Evolutionary conservation across 1,140 invertebrate species (phyloP).

Genomic region (Whitmania pigra): DNA sequence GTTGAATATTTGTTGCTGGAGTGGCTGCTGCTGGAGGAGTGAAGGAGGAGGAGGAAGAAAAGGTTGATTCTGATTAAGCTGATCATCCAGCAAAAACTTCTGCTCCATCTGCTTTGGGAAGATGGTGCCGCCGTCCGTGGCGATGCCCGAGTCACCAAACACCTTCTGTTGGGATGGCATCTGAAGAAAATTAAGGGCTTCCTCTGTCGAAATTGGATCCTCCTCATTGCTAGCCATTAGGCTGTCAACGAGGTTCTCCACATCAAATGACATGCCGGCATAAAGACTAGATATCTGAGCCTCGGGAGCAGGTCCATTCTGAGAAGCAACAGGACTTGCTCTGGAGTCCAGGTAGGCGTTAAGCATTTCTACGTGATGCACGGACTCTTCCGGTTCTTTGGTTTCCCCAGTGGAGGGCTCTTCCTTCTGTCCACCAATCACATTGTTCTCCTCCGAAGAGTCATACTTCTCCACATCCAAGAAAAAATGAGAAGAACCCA

Average conservation of each 20-base stretch:
- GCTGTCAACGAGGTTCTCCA: not conserved
- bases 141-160: not conserved
- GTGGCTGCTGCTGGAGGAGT: not conserved
- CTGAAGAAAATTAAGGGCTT: not conserved
- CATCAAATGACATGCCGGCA: not conserved
- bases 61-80: not conserved
- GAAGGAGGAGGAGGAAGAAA: not conserved
- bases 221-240: not conserved
- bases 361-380: not conserved
- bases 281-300: too few species aligned
- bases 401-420: conserved; percentile 19
- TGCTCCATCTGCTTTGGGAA: not conserved
- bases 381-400: not conserved
- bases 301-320: too few species aligned
- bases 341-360: too few species aligned
- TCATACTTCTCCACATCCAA: too few species aligned
- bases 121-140: too few species aligned
- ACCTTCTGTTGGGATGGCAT: not conserved
- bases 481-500: conserved; percentile 23
- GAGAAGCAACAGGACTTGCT: too few species aligned
- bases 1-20: not conserved
- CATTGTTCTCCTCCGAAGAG: conserved; percentile 58
- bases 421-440: conserved; percentile 50
- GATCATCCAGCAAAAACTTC: not conserved
- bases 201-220: not conserved